These are phyloP conservation scores for Cerastis rubricosa DNA, from an alignment of 2,888 invertebrate species.

Conservation along the genomic window DNA sequence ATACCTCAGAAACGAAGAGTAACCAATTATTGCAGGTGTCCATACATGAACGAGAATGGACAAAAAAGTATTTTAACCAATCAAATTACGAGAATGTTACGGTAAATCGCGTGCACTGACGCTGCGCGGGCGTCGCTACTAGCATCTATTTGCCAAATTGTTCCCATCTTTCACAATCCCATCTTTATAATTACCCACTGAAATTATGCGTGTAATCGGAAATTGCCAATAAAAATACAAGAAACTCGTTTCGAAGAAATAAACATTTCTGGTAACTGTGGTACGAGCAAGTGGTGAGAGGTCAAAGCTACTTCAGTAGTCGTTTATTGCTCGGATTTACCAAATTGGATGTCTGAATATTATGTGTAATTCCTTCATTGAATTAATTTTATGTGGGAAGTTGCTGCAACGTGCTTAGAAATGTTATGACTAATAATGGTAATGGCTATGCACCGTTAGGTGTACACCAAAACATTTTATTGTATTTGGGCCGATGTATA, in stretches of 20 bases:
- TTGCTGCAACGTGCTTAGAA: slow-evolving; percentile 1
- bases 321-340: slow-evolving; percentile 64
- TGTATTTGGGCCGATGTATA: neutral
- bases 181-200: slow-evolving; percentile 62
- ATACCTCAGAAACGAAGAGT: slow-evolving; percentile 19
- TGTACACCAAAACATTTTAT: slow-evolving; percentile 1
- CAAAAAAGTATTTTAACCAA: slow-evolving; percentile 30
- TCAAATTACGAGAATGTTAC: slow-evolving; percentile 43
- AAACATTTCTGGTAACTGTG: slow-evolving; percentile 58
- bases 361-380: slow-evolving; percentile 44
- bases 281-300: slow-evolving; percentile 61
- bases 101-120: slow-evolving; percentile 61
- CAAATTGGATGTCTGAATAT: slow-evolving; percentile 66
- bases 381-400: slow-evolving; percentile 42
- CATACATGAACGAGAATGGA: slow-evolving; percentile 23
- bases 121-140: slow-evolving; percentile 48
- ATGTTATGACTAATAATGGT: neutral
- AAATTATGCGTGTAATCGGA: slow-evolving; percentile 74
- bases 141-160: slow-evolving; percentile 63
- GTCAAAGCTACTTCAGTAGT: slow-evolving; percentile 77
- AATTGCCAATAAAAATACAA: slow-evolving; percentile 75
- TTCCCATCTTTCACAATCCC: slow-evolving; percentile 60
- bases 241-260: slow-evolving; percentile 67
- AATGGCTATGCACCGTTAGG: slow-evolving; percentile 12
- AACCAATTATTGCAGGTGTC: slow-evolving; percentile 39